Evolutionary conservation across 2,888 invertebrate species (phyloP).

Genomic region (Eristalis arbustorum): DNA sequence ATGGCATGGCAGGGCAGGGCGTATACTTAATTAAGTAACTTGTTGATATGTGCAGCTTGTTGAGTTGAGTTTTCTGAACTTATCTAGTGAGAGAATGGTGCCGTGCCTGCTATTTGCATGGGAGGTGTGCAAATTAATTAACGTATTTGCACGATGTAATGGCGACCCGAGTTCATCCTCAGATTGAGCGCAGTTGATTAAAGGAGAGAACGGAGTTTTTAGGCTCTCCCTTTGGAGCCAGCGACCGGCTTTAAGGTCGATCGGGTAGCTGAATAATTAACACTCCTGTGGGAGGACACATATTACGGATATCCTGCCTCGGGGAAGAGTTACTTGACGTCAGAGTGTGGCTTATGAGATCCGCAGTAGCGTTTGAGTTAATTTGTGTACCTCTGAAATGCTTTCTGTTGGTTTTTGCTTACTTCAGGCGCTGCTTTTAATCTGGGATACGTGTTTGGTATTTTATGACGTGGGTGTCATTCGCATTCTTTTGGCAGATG

Average conservation of each 20-base stretch:
- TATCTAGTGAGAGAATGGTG: background rate
- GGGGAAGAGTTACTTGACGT: background rate
- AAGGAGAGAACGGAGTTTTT: background rate
- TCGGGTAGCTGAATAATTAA: background rate
- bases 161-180: background rate
- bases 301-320: background rate
- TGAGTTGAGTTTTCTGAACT: background rate
- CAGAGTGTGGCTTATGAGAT: background rate
- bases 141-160: background rate
- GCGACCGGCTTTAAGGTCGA: background rate
- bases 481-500: too few relatives aligned
- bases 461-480: too few relatives aligned
- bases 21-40: slow-evolving; percentile 51
- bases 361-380: background rate
- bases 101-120: background rate
- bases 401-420: too few relatives aligned
- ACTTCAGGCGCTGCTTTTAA: too few relatives aligned
- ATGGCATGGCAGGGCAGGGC: slow-evolving; percentile 27
- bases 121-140: background rate
- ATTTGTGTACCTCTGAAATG: background rate
- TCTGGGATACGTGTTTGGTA: too few relatives aligned
- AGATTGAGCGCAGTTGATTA: background rate
- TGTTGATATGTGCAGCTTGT: slow-evolving; percentile 28
- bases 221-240: background rate
- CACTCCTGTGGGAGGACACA: background rate